Evolutionary conservation across 1,140 invertebrate species (phyloP).

Genomic region (Eulimnadia texana): DNA sequence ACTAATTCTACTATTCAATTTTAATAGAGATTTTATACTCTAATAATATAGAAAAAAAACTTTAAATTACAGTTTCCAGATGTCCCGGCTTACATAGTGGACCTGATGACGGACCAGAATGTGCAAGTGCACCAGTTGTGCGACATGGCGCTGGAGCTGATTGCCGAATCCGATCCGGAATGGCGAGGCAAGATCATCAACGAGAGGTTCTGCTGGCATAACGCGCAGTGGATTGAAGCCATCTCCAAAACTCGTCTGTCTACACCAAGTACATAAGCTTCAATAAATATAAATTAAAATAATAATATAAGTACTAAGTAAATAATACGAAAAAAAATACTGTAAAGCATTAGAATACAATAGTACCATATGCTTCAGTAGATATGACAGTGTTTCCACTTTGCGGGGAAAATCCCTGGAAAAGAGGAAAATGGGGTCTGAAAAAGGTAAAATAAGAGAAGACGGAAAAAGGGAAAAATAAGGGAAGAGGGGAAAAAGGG

Average conservation of each 20-base stretch:
- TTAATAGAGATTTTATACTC: too few relatives aligned
- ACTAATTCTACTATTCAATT: too few relatives aligned
- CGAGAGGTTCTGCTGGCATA: constrained; percentile 91
- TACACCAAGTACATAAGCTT: background rate
- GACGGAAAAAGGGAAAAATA: too few relatives aligned
- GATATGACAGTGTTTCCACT: too few relatives aligned
- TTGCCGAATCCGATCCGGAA: constrained; percentile 73
- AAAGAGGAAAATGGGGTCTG: too few relatives aligned
- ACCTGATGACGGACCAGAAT: constrained; percentile 95
- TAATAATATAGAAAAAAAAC: background rate
- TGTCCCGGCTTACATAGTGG: constrained; percentile 88
- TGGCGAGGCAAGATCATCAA: constrained; percentile 85
- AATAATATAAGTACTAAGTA: background rate
- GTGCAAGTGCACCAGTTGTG: constrained; percentile 79
- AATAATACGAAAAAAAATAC: too few relatives aligned
- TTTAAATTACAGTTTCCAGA: constrained; percentile 37
- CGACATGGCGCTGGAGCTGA: constrained; percentile 79
- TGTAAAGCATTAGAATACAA: too few relatives aligned
- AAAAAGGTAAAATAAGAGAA: too few relatives aligned
- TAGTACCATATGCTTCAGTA: too few relatives aligned
- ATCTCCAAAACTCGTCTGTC: constrained; percentile 16
- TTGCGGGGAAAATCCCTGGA: too few relatives aligned
- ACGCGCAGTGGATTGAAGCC: constrained; percentile 84
- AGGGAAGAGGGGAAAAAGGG: too few relatives aligned
- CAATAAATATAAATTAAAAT: background rate